These are phyloP conservation scores for Plemyria rubiginata DNA, from an alignment of 2,888 invertebrate species.

Conservation along the genomic window DNA sequence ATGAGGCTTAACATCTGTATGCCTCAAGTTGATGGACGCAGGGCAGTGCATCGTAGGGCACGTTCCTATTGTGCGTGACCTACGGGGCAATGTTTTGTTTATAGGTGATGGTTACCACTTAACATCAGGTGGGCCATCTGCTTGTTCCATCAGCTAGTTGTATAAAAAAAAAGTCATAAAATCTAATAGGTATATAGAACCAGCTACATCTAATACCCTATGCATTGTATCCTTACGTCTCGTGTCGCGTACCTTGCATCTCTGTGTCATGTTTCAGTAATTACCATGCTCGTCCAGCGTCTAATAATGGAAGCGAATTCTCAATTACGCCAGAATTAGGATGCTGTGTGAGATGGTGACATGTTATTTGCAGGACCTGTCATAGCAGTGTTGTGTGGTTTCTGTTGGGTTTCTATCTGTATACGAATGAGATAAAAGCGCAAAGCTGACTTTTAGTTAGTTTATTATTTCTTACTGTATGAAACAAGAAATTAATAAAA, in stretches of 20 bases:
- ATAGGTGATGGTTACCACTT: no score
- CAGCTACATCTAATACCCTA: not conserved
- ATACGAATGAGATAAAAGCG: not conserved
- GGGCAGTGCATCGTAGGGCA: no score
- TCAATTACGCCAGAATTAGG: conserved; percentile 28
- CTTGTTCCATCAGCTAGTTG: no score
- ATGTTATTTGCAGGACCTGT: conserved; percentile 13
- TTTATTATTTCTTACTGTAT: no score
- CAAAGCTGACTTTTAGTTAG: no score
- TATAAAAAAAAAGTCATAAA: no score
- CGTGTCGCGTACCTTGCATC: conserved; percentile 15
- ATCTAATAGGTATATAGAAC: not conserved
- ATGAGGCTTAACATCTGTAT: no score
- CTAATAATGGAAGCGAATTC: conserved; percentile 30
- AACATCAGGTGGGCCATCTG: no score
- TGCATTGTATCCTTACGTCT: conserved; percentile 2
- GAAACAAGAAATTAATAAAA: no score
- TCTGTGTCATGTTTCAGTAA: conserved; percentile 31
- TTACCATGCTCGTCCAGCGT: conserved; percentile 20
- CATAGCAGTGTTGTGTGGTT: conserved; percentile 3
- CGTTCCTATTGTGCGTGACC: no score
- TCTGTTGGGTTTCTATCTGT: conserved; percentile 1
- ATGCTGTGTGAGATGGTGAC: conserved; percentile 13
- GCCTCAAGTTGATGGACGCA: no score
- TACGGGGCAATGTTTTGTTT: no score